phyloP scores from a whole-genome alignment of 2,888 invertebrate species.

The Mechanitis mazaeus region DNA sequence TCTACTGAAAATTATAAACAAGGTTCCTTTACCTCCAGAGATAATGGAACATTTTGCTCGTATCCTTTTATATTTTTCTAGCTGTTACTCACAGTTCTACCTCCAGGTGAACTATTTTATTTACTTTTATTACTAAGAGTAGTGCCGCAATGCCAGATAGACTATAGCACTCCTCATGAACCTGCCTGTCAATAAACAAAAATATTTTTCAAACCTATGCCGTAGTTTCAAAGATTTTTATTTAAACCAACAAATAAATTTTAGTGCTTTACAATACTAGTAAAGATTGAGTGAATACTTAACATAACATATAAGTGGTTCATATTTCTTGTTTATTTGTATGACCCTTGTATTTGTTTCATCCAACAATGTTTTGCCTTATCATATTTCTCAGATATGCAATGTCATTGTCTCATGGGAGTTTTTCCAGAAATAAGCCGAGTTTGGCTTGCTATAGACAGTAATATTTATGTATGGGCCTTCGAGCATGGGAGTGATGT shows the following conservation, averaged over 20 bases:
- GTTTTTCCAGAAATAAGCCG: conserved; percentile 96
- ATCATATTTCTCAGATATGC: conserved; percentile 82
- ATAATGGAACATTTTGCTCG: conserved; percentile 96
- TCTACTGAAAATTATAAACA: conserved; percentile 87
- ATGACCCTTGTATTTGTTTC: background rate
- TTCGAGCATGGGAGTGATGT: conserved; percentile 97
- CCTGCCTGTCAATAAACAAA: too few relatives aligned
- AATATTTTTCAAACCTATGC: too few relatives aligned
- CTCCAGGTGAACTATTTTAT: too few relatives aligned
- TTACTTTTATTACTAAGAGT: too few relatives aligned
- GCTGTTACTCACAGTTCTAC: too few relatives aligned
- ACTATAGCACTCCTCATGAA: too few relatives aligned
- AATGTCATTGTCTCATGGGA: conserved; percentile 97
- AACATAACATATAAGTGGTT: background rate
- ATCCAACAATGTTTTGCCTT: conserved; percentile 32
- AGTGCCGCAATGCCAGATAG: too few relatives aligned
- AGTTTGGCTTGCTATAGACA: conserved; percentile 98
- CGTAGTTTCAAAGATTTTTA: too few relatives aligned
- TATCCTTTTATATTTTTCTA: conserved; percentile 81
- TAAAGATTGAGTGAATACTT: too few relatives aligned
- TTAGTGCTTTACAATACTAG: too few relatives aligned
- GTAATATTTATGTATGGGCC: conserved; percentile 98
- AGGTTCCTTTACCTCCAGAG: conserved; percentile 93
- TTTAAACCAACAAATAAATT: too few relatives aligned
- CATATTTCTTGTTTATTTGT: background rate